These are phyloP conservation scores for Agonopterix subpropinquella DNA, from an alignment of 2,888 invertebrate genomes.

Conservation along the genomic window DNA sequence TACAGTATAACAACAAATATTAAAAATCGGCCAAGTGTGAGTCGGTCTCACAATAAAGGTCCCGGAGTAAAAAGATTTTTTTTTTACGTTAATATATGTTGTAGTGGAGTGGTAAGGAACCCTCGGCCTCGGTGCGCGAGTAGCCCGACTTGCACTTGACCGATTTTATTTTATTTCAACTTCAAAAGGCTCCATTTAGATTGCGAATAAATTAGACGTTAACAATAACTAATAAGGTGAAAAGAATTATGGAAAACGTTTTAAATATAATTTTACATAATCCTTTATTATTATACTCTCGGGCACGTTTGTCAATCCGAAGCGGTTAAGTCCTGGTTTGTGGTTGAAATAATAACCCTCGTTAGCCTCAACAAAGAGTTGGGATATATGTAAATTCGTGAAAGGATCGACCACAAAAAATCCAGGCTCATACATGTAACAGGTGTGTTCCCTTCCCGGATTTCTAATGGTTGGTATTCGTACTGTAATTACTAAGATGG, in stretches of 20 bases:
- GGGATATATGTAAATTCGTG: constrained; percentile 66
- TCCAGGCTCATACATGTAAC: constrained; percentile 52
- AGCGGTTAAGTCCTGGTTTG: constrained; percentile 56
- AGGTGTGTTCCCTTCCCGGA: constrained; percentile 50
- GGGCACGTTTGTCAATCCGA: constrained; percentile 61
- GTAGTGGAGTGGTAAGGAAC: too few species aligned
- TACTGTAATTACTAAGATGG: constrained; percentile 45
- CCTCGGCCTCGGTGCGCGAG: too few species aligned
- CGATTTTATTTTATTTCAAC: too few species aligned
- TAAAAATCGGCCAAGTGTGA: too few species aligned
- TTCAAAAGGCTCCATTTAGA: constrained; percentile 20
- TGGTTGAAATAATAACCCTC: constrained; percentile 69
- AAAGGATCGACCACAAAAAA: constrained; percentile 63
- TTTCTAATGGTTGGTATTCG: constrained; percentile 57
- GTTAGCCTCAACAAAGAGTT: constrained; percentile 61
- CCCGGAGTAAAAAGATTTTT: too few species aligned
- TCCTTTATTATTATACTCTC: constrained; percentile 40
- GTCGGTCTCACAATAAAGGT: too few species aligned
- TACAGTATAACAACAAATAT: too few species aligned
- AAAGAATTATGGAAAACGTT: constrained; percentile 39
- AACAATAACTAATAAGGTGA: constrained; percentile 56
- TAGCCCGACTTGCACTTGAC: too few species aligned
- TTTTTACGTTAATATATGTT: too few species aligned
- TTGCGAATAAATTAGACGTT: constrained; percentile 44
- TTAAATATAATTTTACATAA: constrained; percentile 37